Evolutionary conservation across 2,888 invertebrate species (phyloP), one percentile per base, ranked within the genome.

Genomic region (Platypus cylindrus): DNA sequence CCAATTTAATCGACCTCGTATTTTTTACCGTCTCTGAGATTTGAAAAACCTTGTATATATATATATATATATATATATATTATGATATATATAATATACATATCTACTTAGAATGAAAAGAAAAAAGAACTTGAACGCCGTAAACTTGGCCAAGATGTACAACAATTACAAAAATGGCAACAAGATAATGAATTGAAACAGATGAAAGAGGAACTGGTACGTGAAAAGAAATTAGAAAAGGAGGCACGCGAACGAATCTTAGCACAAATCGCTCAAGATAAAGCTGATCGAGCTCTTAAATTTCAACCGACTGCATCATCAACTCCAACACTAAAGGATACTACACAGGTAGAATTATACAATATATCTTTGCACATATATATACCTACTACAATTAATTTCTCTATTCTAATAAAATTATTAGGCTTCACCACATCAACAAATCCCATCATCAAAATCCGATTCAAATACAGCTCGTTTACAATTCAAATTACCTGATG

Each of bases 401-500:
- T n/a, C n/a, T n/a, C n/a, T n/a, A n/a, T n/a, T n/a, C n/a, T n/a
- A n/a, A n/a, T n/a, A n/a, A n/a, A n/a, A n/a, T n/a, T n/a, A n/a
- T n/a, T n/a, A n/a, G n/a, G n/a, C n/a, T n/a, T n/a, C n/a, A n/a
- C n/a, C n/a, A n/a, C n/a, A n/a, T n/a, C n/a, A n/a, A n/a, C n/a
- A n/a, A n/a, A n/a, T n/a, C n/a, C n/a, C n/a, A n/a, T n/a, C n/a
- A n/a, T n/a, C n/a, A n/a, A 32, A 43, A 20, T 34, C 43, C 3
- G 39, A 42, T 29, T 17, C 64, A 34, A 68, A 73, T 43, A 58
- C 62, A 23, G 70, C 84, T 0, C 70, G 86, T 33, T 73, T 94
- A 23, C 91, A 91, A 64, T 87, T 93, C 56, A 78, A 84, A 49
- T 55, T 90, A 45, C 84, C 90, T 0, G 81, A 85, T 58, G 91